Percentiles rank a stretch among this genome's conserved stretches.
Conservation (phyloP, 2,113 vertebrate species). For the Desmodus rotundus region DNA sequence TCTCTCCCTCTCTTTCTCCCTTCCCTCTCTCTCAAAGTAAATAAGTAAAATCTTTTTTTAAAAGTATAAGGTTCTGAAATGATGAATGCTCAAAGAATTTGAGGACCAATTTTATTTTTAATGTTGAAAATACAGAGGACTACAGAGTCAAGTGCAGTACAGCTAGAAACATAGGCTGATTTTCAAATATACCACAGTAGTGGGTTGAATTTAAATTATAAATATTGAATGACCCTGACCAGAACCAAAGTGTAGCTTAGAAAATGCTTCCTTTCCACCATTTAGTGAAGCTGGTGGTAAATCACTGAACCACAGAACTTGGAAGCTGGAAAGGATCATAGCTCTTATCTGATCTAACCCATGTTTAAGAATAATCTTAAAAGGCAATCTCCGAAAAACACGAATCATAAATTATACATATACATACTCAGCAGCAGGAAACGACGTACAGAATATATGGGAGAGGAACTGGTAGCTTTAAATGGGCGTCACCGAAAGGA, state of each 20-base stretch:
- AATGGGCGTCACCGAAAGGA: not conserved
- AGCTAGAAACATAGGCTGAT: not conserved
- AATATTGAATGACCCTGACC: conserved; percentile 50
- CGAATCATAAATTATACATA: conserved; percentile 25
- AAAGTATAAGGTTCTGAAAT: not conserved
- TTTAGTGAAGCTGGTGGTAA: conserved; percentile 24
- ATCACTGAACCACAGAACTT: conserved; percentile 14
- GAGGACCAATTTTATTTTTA: not conserved
- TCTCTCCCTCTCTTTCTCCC: too few species aligned
- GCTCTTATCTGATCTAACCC: conserved; percentile 6
- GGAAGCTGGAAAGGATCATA: not conserved
- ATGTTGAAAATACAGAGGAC: not conserved
- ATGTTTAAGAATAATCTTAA: conserved; percentile 38
- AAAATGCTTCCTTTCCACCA: conserved; percentile 45
- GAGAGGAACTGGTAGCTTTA: not conserved
- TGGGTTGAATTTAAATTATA: conserved; percentile 21
- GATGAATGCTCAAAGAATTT: not conserved
- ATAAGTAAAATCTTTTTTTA: not conserved
- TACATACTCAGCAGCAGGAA: not conserved
- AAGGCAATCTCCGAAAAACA: conserved; percentile 45
- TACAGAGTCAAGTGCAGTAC: not conserved
- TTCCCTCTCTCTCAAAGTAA: too few species aligned
- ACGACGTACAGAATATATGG: not conserved
- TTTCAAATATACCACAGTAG: conserved; percentile 27
- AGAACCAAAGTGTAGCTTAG: conserved; percentile 29